These are phyloP conservation scores for Euura lappo DNA, from an alignment of 1,140 invertebrate genomes.

Conservation along the genomic window DNA sequence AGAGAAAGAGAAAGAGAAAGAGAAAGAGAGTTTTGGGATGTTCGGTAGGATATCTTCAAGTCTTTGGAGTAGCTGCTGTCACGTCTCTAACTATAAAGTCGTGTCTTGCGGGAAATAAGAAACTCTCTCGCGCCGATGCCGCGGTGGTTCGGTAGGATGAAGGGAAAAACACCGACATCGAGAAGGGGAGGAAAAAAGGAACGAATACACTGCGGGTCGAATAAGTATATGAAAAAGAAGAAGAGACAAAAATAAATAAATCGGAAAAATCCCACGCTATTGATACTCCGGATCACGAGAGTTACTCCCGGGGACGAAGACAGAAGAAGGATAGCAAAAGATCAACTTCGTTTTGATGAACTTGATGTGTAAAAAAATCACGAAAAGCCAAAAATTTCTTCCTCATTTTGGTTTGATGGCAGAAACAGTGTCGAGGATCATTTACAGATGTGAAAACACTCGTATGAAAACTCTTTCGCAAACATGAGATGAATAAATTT, in stretches of 20 bases:
- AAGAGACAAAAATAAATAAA: background rate
- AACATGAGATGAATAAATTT: too few relatives aligned
- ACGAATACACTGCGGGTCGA: background rate
- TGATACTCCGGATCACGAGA: background rate
- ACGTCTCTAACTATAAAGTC: slow-evolving; percentile 7
- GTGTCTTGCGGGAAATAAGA: slow-evolving; percentile 6
- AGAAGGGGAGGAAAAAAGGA: background rate
- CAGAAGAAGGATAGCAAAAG: background rate
- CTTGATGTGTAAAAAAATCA: background rate
- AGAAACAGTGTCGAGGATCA: too few relatives aligned
- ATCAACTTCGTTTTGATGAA: background rate
- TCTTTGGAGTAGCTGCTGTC: slow-evolving; percentile 4
- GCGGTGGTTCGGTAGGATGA: background rate
- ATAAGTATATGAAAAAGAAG: background rate
- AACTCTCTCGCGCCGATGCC: background rate
- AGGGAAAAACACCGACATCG: background rate
- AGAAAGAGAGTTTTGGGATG: too few relatives aligned
- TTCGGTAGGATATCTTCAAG: background rate
- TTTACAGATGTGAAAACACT: too few relatives aligned
- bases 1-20: too few relatives aligned
- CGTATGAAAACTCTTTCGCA: too few relatives aligned
- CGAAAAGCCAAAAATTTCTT: too few relatives aligned
- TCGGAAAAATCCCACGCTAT: background rate
- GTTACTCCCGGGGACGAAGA: background rate
- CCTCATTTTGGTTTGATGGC: too few relatives aligned